Evolutionary conservation across 2,113 vertebrate genomes (phyloP), one percentile per base, ranked within the genome.

Genomic region (Hemicordylus capensis): DNA sequence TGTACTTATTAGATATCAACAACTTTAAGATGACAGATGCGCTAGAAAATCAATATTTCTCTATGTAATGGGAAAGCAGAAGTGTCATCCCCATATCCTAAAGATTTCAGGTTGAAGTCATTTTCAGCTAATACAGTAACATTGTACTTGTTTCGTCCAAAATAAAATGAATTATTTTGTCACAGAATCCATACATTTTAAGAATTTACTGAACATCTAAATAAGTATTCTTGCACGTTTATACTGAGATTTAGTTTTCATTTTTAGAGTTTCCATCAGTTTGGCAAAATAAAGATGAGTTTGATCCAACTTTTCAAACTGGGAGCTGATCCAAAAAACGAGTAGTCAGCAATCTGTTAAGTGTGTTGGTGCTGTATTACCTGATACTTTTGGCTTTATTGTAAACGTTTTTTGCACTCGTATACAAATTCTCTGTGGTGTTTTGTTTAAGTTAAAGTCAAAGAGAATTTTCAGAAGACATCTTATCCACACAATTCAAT

Each of bases 271-370:
- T 88, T 96, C 94, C 92, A 90, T 94, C 81, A 92, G 80, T 94
- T 91, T 96, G 95, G 96, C 94, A 95, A 90, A 90, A 83, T 76
- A 77, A 84, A 93, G 59, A 83, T 85, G 81, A 93, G 87, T 89
- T 89, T 92, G 69, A 91, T 96, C 94, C 95, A 96, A 93, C 88
- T 94, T 95, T 94, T 95, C 85, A 94, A 93, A 64, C 95, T 93
- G 94, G 95, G 94, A 96, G 42, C 15, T 84, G 67, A 48, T 91
- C 94, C 96, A 95, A 91, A 90, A 67, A 82, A 92, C 80, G 92
- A 82, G 92, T 92, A 95, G 93, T 94, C 89, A 86, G 92, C 93
- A 80, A 92, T 94, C 94, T 95, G 91, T 8, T 72, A 93, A 95
- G 80, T 82, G 9, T 93, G 88, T 91, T 94, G 84, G 87, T 95